Conservation (phyloP, 92 coral and sea anemone genomes). For the Plumapathes pennacea region DNA sequence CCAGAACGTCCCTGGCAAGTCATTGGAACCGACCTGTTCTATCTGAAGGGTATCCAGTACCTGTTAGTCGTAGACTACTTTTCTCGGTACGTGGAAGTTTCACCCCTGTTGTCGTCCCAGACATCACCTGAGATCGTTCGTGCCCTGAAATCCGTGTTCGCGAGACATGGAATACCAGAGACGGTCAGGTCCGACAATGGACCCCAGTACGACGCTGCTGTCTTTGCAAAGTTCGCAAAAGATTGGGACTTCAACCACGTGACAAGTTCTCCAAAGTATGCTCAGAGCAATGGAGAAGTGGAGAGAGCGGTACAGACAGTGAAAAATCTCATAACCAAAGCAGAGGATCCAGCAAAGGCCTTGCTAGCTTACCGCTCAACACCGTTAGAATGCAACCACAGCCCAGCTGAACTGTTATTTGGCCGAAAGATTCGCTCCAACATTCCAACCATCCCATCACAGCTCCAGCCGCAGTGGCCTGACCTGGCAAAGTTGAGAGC, state of each 20-base stretch:
- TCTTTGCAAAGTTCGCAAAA: constrained; percentile 37
- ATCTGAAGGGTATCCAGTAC: constrained; percentile 45
- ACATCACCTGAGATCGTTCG: constrained; percentile 30
- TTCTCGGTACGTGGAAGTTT: constrained; percentile 38
- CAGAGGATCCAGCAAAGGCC: constrained; percentile 23
- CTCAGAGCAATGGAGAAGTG: constrained; percentile 35
- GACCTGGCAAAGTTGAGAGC: constrained; percentile 5
- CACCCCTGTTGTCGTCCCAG: constrained; percentile 7
- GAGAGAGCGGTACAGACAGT: no score
- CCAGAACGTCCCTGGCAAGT: constrained; percentile 66
- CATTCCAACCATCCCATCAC: not conserved
- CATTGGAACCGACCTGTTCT: constrained; percentile 42
- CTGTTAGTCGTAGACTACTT: constrained; percentile 45
- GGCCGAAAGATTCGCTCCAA: not conserved
- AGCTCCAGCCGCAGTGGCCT: constrained; percentile 13
- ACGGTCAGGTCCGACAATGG: constrained; percentile 36
- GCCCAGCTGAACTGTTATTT: constrained; percentile 41
- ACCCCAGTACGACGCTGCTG: constrained; percentile 39
- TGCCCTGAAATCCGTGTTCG: constrained; percentile 50
- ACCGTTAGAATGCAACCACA: constrained; percentile 6
- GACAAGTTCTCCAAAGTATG: constrained; percentile 29
- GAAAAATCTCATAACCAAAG: constrained; percentile 30
- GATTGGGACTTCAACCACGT: constrained; percentile 47
- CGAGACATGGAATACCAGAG: constrained; percentile 52
- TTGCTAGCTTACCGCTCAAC: constrained; percentile 25